Percentiles rank a stretch among this genome's conserved stretches.
Conservation (phyloP, 2,888 invertebrate genomes). For the Cryptosula pallasiana region DNA sequence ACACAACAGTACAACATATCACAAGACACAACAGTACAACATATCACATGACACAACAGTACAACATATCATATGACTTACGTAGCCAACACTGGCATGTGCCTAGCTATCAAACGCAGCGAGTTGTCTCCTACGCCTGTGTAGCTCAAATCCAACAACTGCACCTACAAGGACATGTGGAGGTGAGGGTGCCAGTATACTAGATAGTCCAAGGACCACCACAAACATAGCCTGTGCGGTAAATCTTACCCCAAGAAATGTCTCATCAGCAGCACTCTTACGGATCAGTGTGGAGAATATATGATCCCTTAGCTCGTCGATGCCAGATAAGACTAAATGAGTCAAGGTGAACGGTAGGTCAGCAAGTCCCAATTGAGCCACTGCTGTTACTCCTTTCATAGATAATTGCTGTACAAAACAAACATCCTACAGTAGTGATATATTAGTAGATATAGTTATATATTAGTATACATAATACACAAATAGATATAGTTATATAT, state of each 20-base stretch:
- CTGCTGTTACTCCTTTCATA: slow-evolving; percentile 13
- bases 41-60: too few species aligned
- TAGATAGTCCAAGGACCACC: too few species aligned
- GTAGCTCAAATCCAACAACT: background rate
- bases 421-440: too few species aligned
- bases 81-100: background rate
- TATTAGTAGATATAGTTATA: too few species aligned
- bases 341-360: background rate
- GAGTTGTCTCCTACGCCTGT: background rate
- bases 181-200: too few species aligned
- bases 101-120: background rate
- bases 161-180: background rate
- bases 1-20: too few species aligned
- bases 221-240: too few species aligned
- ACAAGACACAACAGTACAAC: too few species aligned
- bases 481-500: too few species aligned
- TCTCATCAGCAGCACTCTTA: background rate
- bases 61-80: background rate
- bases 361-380: background rate
- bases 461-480: too few species aligned
- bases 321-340: background rate
- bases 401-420: background rate
- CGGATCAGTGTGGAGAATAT: background rate
- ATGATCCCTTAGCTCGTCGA: background rate
- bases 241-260: background rate